These are phyloP conservation scores for Melopsittacus undulatus DNA, from an alignment of 2,797 vertebrate species.

Conservation along the genomic window DNA sequence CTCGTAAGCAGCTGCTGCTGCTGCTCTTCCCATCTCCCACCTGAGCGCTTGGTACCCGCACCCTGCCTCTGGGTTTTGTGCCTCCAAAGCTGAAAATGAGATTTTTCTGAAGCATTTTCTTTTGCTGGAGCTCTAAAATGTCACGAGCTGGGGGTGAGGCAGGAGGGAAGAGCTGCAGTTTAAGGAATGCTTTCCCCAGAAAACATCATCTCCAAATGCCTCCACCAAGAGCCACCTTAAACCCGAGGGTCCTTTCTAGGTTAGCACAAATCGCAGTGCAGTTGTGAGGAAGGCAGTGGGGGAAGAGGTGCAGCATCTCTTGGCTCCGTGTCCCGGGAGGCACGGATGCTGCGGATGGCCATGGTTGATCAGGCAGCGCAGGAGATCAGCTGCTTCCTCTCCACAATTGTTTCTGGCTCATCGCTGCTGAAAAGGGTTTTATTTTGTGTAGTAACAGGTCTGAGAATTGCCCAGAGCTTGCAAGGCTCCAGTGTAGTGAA, in stretches of 20 bases:
- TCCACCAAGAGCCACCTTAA: conserved; percentile 26
- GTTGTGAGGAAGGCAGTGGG: background rate
- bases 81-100: conserved; percentile 49
- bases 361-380: background rate
- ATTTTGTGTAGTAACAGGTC: background rate
- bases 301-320: background rate
- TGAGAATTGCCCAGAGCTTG: background rate
- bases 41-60: background rate
- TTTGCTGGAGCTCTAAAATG: conserved; percentile 36
- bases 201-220: background rate
- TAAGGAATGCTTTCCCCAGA: conserved; percentile 26
- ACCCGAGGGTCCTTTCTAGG: background rate
- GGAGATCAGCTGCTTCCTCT: background rate
- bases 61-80: conserved; percentile 16
- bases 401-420: background rate
- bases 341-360: background rate
- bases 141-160: conserved; percentile 32
- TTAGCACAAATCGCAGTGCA: background rate
- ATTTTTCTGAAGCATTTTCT: background rate
- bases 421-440: background rate
- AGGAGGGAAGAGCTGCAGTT: conserved; percentile 4
- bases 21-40: background rate
- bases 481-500: background rate
- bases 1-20: accelerated
- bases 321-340: background rate